These are phyloP conservation scores for Hanleya hanleyi DNA, from an alignment of 2,888 invertebrate species.

Conservation along the genomic window DNA sequence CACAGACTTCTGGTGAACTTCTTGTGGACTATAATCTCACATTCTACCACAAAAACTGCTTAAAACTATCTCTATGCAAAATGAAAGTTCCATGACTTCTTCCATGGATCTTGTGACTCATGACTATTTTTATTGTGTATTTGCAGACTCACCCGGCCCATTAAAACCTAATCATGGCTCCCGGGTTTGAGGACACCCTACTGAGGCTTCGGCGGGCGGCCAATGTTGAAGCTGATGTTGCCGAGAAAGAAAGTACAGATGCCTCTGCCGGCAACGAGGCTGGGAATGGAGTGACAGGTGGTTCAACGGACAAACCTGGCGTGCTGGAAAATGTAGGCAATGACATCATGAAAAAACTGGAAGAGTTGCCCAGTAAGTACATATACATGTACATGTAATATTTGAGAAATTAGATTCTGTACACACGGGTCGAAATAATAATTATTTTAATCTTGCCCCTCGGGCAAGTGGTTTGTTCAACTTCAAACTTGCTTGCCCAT, in stretches of 20 bases:
- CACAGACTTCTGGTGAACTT: no score
- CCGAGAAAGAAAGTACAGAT: background rate
- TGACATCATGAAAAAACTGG: background rate
- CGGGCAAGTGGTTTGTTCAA: no score
- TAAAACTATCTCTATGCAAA: no score
- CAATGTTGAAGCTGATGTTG: slow-evolving; percentile 20
- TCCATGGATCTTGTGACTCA: no score
- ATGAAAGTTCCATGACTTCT: no score
- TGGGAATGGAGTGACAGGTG: slow-evolving; percentile 28
- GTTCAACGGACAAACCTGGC: slow-evolving; percentile 26
- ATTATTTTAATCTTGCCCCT: no score
- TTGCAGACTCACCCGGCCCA: no score
- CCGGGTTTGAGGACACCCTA: slow-evolving; percentile 25
- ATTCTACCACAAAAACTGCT: no score
- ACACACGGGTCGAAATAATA: no score
- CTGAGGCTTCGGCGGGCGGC: slow-evolving; percentile 39
- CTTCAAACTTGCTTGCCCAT: no score
- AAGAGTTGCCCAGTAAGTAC: slow-evolving; percentile 30
- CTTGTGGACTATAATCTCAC: no score
- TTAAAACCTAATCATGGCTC: background rate
- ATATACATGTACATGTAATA: slow-evolving; percentile 34
- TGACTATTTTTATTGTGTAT: no score
- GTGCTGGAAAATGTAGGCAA: slow-evolving; percentile 14
- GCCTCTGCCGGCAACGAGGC: slow-evolving; percentile 22
- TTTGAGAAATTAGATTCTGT: slow-evolving; percentile 53